Evolutionary conservation across 2,113 vertebrate genomes (phyloP).

Genomic region (Mormyrus lacerda): DNA sequence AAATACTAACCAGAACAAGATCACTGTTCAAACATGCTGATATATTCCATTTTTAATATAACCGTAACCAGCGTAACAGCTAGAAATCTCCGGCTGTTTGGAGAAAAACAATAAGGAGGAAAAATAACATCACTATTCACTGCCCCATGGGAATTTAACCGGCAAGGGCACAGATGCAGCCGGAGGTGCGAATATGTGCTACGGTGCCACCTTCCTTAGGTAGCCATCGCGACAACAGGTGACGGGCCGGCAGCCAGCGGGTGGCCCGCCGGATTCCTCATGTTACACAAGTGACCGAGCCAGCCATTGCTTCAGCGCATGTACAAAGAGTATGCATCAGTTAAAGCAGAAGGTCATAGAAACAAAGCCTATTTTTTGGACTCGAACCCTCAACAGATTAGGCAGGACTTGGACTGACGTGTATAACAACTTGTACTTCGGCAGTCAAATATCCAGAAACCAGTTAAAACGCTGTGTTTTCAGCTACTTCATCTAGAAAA

Average conservation of each 20-base stretch:
- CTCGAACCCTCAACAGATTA: neutral
- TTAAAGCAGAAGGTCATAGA: neutral
- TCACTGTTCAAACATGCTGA: neutral
- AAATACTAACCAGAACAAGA: neutral
- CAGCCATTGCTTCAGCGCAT: neutral
- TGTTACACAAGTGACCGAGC: neutral
- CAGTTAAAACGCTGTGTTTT: neutral
- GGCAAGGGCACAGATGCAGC: neutral
- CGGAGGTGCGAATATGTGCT: neutral
- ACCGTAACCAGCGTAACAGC: neutral
- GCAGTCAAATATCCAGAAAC: neutral
- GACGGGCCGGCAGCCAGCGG: conserved; percentile 7
- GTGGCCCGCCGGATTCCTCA: neutral
- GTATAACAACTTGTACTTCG: neutral
- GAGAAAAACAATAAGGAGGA: neutral
- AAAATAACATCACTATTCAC: neutral
- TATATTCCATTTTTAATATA: neutral
- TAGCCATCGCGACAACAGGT: neutral
- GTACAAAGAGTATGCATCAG: neutral
- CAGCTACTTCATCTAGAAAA: too few relatives aligned
- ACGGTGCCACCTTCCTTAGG: neutral
- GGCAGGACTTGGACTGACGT: neutral
- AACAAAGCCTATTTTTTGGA: neutral
- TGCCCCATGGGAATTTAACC: neutral
- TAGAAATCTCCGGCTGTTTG: neutral